Conservation (phyloP, 2,888 invertebrate species). For the Drosophila rubida region DNA sequence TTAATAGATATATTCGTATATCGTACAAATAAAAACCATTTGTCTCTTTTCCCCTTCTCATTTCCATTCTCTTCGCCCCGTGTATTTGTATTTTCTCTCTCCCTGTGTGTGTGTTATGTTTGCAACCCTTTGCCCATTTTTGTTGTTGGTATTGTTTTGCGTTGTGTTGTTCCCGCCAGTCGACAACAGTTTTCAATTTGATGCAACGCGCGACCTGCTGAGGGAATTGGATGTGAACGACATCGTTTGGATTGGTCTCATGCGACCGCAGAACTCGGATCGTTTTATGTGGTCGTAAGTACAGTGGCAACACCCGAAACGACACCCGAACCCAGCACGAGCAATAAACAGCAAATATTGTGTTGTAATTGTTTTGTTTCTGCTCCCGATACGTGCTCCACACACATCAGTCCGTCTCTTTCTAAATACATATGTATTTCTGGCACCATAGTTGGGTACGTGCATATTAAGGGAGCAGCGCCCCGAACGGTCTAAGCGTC, state of each 20-base stretch:
- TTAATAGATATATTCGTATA: slow-evolving; percentile 74
- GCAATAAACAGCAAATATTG: slow-evolving; percentile 20
- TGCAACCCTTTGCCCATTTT: slow-evolving; percentile 3
- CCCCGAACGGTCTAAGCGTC: no score
- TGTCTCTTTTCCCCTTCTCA: slow-evolving; percentile 38
- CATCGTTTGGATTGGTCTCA: slow-evolving; percentile 92
- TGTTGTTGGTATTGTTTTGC: slow-evolving; percentile 23
- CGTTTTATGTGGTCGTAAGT: slow-evolving; percentile 93
- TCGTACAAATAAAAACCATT: slow-evolving; percentile 77
- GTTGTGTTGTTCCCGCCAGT: slow-evolving; percentile 85
- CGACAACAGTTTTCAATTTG: slow-evolving; percentile 91
- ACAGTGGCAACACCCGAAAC: slow-evolving; percentile 29
- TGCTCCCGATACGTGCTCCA: slow-evolving; percentile 39
- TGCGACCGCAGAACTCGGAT: slow-evolving; percentile 89
- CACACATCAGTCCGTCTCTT: neutral
- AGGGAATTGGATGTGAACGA: slow-evolving; percentile 91
- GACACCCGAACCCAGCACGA: slow-evolving; percentile 3
- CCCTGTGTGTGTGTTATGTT: slow-evolving; percentile 4
- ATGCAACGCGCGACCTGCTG: slow-evolving; percentile 91
- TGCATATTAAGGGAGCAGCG: no score
- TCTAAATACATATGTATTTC: neutral
- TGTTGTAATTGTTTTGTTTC: slow-evolving; percentile 60
- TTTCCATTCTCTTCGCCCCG: neutral
- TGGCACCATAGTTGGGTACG: neutral
- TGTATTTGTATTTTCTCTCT: neutral